Evolutionary conservation across 2,888 invertebrate species (phyloP), one percentile per base, ranked within the genome.

Genomic region (Hesperia comma): DNA sequence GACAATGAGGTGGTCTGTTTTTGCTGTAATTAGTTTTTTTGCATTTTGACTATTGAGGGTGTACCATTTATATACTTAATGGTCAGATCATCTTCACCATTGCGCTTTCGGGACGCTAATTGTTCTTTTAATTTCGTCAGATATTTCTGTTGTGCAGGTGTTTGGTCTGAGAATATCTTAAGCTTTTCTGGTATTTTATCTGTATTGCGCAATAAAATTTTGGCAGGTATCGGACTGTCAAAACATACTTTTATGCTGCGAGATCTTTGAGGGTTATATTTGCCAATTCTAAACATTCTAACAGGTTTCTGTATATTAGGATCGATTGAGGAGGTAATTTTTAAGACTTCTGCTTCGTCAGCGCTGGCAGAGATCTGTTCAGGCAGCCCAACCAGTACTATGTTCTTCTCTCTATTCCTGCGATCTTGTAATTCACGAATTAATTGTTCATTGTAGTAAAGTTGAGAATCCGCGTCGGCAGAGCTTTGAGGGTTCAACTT

Each of bases 161-260:
- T 68, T 53, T 70, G 60, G 33, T 68, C 69, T 17, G 68, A 70
- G 32, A 62, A 68, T 6, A 64, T 53, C 55, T 68, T 70, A 10
- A 69, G 6, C 7, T 61, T 61, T 7, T 32, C 41, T 0, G 71
- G 66, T 7, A 69, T 0, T 55, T 63, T 71, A 5, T 61, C 15
- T 33, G 46, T 64, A n/a, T 60, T 69, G 5, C 64, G 64, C 5
- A 68, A 63, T 19, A 69, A 2, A 32, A 8, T 41, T 54, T 60
- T 51, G 5, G 40, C 61, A 46, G 62, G 1, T 14, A 55, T 26
- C 10, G 51, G 43, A 4, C 32, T 68, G 0, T 68, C 66, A 37
- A 41, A 69, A 10, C 69, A 71, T n/a, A 69, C n/a, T 57, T 71
- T 69, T 10, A 71, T 64, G 17, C 19, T 63, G 17, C 69, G 68